A percentile compares a stretch with the other conserved stretches of the same genome.
Conservation (phyloP, 2,888 invertebrate species). For the Aporophyla lueneburgensis region DNA sequence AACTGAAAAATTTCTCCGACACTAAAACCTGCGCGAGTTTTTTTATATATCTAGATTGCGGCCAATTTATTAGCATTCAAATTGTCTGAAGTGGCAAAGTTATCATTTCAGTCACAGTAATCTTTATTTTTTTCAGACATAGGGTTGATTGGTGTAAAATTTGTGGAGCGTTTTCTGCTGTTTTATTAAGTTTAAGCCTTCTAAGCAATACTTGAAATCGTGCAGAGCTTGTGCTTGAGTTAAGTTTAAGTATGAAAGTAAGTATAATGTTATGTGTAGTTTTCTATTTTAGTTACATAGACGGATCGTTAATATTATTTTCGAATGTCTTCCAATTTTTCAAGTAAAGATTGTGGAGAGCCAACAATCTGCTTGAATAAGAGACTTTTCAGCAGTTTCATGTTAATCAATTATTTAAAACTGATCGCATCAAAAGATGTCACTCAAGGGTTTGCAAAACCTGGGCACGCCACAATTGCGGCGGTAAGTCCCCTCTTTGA, state of each 20-base stretch:
- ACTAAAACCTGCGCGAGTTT: slow-evolving; percentile 55
- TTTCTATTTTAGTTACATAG: background rate
- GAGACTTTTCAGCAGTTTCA: too few relatives aligned
- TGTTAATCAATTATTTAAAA: too few relatives aligned
- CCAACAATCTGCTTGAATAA: too few relatives aligned
- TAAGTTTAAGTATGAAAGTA: slow-evolving; percentile 30
- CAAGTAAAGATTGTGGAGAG: too few relatives aligned
- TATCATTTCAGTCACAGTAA: slow-evolving; percentile 11
- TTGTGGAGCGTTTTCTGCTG: background rate
- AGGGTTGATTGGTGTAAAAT: slow-evolving; percentile 34
- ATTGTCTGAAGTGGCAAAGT: slow-evolving; percentile 68
- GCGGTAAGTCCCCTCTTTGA: too few relatives aligned
- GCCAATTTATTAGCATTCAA: slow-evolving; percentile 71
- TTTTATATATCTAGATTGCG: slow-evolving; percentile 68
- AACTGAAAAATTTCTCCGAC: slow-evolving; percentile 46
- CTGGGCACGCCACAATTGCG: too few relatives aligned
- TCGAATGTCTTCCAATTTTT: too few relatives aligned
- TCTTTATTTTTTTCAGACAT: background rate
- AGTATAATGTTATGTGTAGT: slow-evolving; percentile 21
- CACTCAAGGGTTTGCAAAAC: too few relatives aligned
- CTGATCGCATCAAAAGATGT: too few relatives aligned
- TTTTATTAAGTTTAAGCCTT: slow-evolving; percentile 61
- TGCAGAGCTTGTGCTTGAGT: slow-evolving; percentile 53
- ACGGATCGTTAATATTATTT: background rate
- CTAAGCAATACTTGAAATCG: slow-evolving; percentile 52